These are phyloP conservation scores for Aplysia californica DNA, from an alignment of 1,140 invertebrate genomes.

Conservation along the genomic window DNA sequence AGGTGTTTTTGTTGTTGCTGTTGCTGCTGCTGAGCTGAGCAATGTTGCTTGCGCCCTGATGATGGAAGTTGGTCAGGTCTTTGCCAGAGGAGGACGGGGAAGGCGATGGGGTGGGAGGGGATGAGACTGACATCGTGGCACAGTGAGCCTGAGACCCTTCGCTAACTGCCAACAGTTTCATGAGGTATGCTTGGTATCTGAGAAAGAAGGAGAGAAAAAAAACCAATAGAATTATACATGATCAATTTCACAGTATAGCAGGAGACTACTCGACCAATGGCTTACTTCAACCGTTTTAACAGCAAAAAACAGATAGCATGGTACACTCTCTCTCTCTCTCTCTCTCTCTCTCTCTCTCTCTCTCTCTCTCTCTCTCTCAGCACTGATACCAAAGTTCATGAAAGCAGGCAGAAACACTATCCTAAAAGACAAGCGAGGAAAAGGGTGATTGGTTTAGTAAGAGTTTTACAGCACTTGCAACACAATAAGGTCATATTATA, in stretches of 20 bases:
- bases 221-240: neutral
- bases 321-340: too few species aligned
- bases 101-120: neutral
- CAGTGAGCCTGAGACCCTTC: conserved; percentile 1
- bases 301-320: too few species aligned
- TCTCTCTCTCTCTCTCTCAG: too few species aligned
- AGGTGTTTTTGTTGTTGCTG: neutral
- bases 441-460: too few species aligned
- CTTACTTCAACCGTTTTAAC: too few species aligned
- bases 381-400: too few species aligned
- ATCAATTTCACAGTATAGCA: neutral
- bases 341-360: too few species aligned
- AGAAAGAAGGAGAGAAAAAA: neutral
- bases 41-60: neutral
- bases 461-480: too few species aligned
- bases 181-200: neutral
- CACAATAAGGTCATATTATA: too few species aligned
- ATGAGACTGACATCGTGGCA: neutral
- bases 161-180: conserved; percentile 28
- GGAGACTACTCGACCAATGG: neutral
- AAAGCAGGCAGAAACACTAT: too few species aligned
- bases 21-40: neutral
- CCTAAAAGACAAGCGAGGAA: too few species aligned
- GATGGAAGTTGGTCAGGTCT: neutral
- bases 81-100: neutral